Base-by-base conservation (phyloP, 2,888 invertebrate genomes). In the Crossocerus cetratus region DNA sequence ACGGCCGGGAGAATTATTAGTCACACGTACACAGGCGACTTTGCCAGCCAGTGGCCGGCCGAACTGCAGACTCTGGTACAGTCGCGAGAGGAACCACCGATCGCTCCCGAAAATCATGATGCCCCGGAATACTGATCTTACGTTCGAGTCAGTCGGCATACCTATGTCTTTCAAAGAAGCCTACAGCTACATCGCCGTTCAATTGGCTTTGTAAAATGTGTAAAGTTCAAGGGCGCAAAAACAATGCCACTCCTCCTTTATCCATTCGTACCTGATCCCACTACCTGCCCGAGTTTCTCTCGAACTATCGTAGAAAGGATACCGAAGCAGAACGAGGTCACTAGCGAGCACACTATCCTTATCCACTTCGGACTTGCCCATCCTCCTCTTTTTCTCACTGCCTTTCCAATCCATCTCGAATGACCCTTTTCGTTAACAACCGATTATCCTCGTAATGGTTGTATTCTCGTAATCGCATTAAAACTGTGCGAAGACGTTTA, bases 291-390 rank as follows among this genome's bases (percentile, higher is more conserved):
- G 75, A 64, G 60, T 65, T 74, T 68, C 69, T 71, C 69, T 62
- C 63, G 64, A 53, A 64, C 45, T 60, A 56, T 49, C 54, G 74
- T 65, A 65, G 71, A 75, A 77, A 75, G 75, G 74, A 77, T 76
- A 70, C 57, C 60, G 65, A 78, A 77, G 62, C 77, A 75, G 74
- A 77, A 80, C 74, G 76, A 82, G 83, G 80, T 67, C 82, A 75
- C 68, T 62, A 74, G 77, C 73, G 66, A 74, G 70, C 55, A 67
- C n/a, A 16, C 64, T 75, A 66, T 70, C 63, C 63, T 69, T 66
- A 61, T 64, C 62, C 62, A 32, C 32, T 32, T 32, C 32, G 32
- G 32, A 32, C 32, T 32, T 32, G 32, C 32, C 32, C 32, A 32
- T 32, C 32, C 32, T 32, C 32, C 32, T 55, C 21, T 43, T 22